These are phyloP conservation scores for Thinocorus orbignyianus DNA, from an alignment of 2,113 vertebrate genomes.

Conservation along the genomic window DNA sequence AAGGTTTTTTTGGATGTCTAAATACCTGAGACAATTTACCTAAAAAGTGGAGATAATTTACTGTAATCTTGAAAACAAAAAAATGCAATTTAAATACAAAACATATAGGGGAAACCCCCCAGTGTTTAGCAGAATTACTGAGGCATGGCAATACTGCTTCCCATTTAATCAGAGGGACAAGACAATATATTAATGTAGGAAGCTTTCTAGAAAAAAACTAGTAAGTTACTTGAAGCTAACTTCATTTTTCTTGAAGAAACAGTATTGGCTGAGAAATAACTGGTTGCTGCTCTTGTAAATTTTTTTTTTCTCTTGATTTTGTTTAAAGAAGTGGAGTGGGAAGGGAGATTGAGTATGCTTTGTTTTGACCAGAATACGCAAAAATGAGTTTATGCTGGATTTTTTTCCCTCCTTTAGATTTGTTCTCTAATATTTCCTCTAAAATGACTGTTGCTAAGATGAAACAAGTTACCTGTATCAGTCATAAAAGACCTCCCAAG, in stretches of 20 bases:
- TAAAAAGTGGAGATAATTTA: background rate
- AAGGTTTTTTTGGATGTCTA: background rate
- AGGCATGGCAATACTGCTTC: background rate
- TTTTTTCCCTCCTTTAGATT: background rate
- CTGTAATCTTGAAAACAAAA: background rate
- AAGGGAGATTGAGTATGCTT: background rate
- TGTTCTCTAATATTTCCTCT: background rate
- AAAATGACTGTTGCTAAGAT: background rate
- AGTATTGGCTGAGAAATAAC: background rate
- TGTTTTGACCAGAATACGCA: background rate
- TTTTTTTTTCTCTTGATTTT: background rate
- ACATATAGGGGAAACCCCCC: rapidly evolving
- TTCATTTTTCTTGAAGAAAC: background rate
- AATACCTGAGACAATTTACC: background rate
- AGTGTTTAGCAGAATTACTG: background rate
- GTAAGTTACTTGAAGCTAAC: background rate
- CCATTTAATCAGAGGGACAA: background rate
- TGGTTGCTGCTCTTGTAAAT: background rate
- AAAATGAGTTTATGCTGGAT: background rate
- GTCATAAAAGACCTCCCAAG: background rate
- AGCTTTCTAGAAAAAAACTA: background rate
- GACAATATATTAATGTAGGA: background rate
- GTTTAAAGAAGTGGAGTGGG: background rate
- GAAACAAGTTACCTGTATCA: background rate
- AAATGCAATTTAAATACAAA: background rate